Evolutionary conservation across 1,140 invertebrate genomes (phyloP).

Genomic region (Gonatopus flavifemur): DNA sequence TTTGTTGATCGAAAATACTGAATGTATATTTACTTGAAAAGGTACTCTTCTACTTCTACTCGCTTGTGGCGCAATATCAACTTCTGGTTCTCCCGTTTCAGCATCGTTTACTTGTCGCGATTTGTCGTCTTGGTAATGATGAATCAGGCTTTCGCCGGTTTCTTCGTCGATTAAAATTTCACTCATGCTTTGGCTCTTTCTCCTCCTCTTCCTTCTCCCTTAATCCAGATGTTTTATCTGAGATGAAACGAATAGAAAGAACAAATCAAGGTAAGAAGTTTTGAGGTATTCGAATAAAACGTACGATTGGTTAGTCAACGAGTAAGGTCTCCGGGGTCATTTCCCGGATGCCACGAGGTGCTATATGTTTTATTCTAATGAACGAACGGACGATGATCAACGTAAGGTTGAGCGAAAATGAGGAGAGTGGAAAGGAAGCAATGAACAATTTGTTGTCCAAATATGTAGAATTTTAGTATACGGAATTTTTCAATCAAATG

Average conservation of each 20-base stretch:
- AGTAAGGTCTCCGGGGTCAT: conserved; percentile 39
- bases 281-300: conserved; percentile 9
- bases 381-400: too few species aligned
- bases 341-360: conserved; percentile 37
- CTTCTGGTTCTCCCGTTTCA: conserved; percentile 50
- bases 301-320: not conserved
- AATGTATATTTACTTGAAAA: conserved; percentile 39
- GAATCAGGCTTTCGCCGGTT: conserved; percentile 41
- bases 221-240: not conserved
- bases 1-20: not conserved
- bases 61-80: conserved; percentile 8
- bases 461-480: too few species aligned
- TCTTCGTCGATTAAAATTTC: conserved; percentile 40
- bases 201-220: not conserved
- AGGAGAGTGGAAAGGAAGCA: too few species aligned
- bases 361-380: conserved; percentile 26
- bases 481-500: too few species aligned
- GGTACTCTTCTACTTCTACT: conserved; percentile 28
- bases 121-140: conserved; percentile 9
- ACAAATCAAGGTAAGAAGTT: too few species aligned
- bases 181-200: conserved; percentile 28
- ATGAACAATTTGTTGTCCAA: too few species aligned
- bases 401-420: too few species aligned
- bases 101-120: conserved; percentile 29
- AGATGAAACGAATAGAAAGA: conserved; percentile 1